Evolutionary conservation across 2,113 vertebrate species (phyloP).

Genomic region (Silurus glanis): DNA sequence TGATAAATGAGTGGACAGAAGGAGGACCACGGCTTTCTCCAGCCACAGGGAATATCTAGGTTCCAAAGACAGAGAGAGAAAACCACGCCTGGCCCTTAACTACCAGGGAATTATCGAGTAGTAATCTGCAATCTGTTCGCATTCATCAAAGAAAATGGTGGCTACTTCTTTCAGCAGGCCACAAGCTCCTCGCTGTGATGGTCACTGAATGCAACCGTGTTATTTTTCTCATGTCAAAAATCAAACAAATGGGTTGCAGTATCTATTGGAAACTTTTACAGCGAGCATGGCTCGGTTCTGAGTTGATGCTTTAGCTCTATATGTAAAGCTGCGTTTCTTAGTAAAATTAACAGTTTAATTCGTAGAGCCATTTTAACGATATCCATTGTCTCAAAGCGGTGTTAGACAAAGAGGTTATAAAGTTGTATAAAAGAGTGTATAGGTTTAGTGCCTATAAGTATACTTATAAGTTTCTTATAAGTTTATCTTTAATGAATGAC

Average conservation of each 20-base stretch:
- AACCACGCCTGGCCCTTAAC: conserved; percentile 63
- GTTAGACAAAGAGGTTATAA: too few relatives aligned
- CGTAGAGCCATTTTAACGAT: too few relatives aligned
- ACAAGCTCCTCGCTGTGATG: conserved; percentile 53
- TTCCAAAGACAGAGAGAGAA: conserved; percentile 53
- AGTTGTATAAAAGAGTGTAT: too few relatives aligned
- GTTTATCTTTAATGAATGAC: too few relatives aligned
- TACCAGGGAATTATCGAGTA: conserved; percentile 60
- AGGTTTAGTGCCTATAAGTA: too few relatives aligned
- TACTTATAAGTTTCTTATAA: too few relatives aligned
- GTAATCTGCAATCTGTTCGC: conserved; percentile 52
- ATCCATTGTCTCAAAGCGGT: too few relatives aligned
- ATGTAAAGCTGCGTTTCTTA: conserved; percentile 14
- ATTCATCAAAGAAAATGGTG: conserved; percentile 63
- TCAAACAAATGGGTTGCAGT: conserved; percentile 36
- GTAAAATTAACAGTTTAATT: too few relatives aligned
- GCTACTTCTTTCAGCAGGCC: conserved; percentile 46
- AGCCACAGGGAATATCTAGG: background rate
- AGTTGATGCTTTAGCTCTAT: background rate
- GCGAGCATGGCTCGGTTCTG: background rate
- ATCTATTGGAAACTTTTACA: background rate
- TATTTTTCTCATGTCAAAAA: conserved; percentile 38
- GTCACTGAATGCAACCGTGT: conserved; percentile 62
- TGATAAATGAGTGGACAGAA: conserved; percentile 27
- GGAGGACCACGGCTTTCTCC: background rate